Evolutionary conservation across 2,888 invertebrate genomes (phyloP).

Genomic region (Dasypogon diadema): DNA sequence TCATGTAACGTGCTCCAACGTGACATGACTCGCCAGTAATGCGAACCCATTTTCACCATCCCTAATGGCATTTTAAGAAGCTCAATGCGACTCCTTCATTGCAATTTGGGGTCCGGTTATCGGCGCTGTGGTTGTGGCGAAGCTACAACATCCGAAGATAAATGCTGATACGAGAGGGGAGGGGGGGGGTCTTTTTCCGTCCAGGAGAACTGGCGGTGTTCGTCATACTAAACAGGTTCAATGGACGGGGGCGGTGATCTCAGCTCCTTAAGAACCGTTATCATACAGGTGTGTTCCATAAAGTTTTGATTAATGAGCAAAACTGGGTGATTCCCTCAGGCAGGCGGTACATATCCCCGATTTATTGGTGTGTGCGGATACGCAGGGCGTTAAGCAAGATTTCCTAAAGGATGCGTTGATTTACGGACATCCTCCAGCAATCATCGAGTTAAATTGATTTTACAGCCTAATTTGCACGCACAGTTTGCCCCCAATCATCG

Average conservation of each 20-base stretch:
- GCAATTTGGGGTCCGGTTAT: conserved; percentile 15
- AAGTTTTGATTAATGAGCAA: conserved; percentile 36
- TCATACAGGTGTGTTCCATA: neutral
- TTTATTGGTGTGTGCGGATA: neutral
- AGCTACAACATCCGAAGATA: conserved; percentile 8
- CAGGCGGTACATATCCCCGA: neutral
- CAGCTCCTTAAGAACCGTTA: neutral
- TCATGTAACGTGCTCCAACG: conserved; percentile 25
- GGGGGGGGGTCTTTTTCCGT: neutral
- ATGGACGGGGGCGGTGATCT: neutral
- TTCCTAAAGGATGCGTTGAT: neutral
- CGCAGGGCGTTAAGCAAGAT: neutral
- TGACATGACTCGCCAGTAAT: conserved; percentile 19
- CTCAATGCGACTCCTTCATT: conserved; percentile 7
- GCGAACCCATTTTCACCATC: conserved; percentile 6
- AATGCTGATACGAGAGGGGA: neutral
- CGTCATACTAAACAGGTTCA: neutral
- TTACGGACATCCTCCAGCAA: neutral
- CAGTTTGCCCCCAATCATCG: neutral
- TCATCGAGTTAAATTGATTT: neutral
- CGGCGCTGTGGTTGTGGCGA: neutral
- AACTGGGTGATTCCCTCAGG: neutral
- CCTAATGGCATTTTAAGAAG: conserved; percentile 25
- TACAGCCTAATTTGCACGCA: neutral
- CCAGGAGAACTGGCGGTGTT: neutral